phyloP scores from a whole-genome alignment of 2,113 vertebrate species.

The Macrotis lagotis region DNA sequence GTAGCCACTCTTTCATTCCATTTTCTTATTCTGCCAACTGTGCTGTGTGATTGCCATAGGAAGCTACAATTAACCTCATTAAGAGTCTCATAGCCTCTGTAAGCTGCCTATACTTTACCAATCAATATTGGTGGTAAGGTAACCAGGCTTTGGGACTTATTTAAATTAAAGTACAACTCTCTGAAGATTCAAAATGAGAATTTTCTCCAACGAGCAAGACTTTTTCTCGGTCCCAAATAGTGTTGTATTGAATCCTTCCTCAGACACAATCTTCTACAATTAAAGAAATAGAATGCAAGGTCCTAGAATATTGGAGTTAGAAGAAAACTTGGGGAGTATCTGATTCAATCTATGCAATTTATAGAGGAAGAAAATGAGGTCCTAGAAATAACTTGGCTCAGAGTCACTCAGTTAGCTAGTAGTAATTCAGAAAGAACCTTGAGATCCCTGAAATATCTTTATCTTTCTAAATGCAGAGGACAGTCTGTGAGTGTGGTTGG shows the following conservation, averaged over 20 bases:
- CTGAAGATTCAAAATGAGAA: not conserved
- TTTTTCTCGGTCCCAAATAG: not conserved
- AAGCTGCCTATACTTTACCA: not conserved
- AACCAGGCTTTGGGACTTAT: not conserved
- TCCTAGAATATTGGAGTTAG: not conserved
- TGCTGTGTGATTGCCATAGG: not conserved
- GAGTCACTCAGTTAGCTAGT: not conserved
- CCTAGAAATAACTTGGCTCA: not conserved
- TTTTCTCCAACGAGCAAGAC: not conserved
- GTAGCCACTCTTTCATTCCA: not conserved
- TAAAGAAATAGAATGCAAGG: not conserved
- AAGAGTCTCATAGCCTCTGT: not conserved
- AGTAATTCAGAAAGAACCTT: not conserved
- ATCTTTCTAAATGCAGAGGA: not conserved
- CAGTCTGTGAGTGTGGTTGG: not conserved
- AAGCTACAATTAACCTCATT: not conserved
- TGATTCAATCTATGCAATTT: not conserved
- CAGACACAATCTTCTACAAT: not conserved
- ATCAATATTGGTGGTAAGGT: not conserved
- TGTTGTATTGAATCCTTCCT: not conserved
- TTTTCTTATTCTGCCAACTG: not conserved
- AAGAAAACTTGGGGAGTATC: not conserved
- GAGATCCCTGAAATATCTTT: not conserved
- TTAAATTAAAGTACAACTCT: not conserved
- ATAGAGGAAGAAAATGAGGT: not conserved